These are phyloP conservation scores for Pantherophis guttatus DNA, from an alignment of 2,113 vertebrate species.

Conservation along the genomic window DNA sequence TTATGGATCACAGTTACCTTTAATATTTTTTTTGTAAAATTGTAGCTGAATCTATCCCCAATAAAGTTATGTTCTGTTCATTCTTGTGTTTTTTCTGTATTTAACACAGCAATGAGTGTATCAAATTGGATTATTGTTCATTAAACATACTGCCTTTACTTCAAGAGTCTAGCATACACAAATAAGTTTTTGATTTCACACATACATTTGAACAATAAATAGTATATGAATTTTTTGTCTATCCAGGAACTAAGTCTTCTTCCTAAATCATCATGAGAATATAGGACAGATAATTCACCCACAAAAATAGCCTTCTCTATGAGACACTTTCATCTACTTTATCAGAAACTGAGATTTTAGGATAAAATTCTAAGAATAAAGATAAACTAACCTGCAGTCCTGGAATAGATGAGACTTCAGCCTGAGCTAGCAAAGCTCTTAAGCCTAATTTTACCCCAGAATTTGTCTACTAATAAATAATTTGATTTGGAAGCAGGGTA, in stretches of 20 bases:
- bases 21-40: conserved; percentile 78
- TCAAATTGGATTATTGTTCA: not conserved
- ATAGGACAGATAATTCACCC: not conserved
- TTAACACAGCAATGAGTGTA: not conserved
- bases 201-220: not conserved
- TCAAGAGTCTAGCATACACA: not conserved
- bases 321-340: not conserved
- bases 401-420: not conserved
- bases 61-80: conserved; percentile 94
- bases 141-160: not conserved
- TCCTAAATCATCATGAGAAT: not conserved
- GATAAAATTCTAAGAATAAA: not conserved
- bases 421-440: not conserved
- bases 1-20: conserved; percentile 89
- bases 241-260: not conserved
- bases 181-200: not conserved
- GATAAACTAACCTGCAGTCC: not conserved
- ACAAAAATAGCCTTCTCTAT: not conserved
- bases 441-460: not conserved
- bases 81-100: conserved; percentile 35
- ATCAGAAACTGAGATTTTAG: not conserved
- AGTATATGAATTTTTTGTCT: not conserved
- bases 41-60: conserved; percentile 94
- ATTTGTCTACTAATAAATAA: not conserved
- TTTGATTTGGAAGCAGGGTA: not conserved